These are phyloP conservation scores for Epizoanthus fatuus DNA, from an alignment of 92 coral and sea anemone species.

Conservation along the genomic window DNA sequence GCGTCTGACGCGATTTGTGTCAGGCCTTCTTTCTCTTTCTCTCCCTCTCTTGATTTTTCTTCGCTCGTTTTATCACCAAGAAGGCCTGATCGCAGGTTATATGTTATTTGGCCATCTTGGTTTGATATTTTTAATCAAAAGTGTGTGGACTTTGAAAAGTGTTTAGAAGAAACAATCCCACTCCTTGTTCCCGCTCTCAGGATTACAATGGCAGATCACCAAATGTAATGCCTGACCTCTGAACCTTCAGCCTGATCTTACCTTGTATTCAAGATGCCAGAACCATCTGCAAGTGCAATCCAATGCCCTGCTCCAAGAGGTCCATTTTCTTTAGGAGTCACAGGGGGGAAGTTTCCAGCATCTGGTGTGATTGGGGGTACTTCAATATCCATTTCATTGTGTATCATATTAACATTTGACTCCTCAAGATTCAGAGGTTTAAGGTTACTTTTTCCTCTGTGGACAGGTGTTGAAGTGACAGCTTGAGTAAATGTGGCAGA, in stretches of 20 bases:
- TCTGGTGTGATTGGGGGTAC: constrained; percentile 7
- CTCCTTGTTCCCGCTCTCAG: too few species aligned
- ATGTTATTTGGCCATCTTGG: too few species aligned
- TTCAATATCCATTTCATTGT: not conserved
- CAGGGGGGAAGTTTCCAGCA: constrained; percentile 37
- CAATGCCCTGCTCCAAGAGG: constrained; percentile 78
- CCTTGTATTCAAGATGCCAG: constrained; percentile 97
- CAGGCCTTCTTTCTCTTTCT: too few species aligned
- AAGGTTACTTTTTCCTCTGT: constrained; percentile 56
- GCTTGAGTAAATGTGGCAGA: constrained; percentile 33
- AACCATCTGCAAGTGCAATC: constrained; percentile 94
- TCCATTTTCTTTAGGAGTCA: constrained; percentile 70
- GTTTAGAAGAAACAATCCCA: not conserved
- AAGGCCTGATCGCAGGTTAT: too few species aligned
- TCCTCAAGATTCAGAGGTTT: constrained; percentile 59
- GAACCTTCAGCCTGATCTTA: not conserved
- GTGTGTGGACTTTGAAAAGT: too few species aligned
- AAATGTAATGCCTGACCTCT: not conserved
- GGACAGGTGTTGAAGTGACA: constrained; percentile 83
- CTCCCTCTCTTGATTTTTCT: too few species aligned
- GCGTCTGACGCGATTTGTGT: too few species aligned
- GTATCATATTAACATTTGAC: constrained; percentile 22
- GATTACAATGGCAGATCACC: too few species aligned
- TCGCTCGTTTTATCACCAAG: too few species aligned
- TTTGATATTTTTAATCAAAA: too few species aligned